Conservation (phyloP, 2,113 vertebrate species). For the Heterocephalus glaber region DNA sequence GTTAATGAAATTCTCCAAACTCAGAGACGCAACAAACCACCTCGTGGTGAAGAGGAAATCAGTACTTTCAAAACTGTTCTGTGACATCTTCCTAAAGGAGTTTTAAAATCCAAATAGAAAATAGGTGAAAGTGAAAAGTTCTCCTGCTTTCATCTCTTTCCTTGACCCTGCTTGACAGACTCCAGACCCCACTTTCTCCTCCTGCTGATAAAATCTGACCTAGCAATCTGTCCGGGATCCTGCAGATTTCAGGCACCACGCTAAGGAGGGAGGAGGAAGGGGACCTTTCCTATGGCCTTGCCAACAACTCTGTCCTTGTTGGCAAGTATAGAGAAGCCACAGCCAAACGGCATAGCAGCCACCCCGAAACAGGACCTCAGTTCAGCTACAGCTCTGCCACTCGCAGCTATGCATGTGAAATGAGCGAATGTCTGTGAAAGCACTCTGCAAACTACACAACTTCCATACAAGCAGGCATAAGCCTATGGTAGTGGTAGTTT, state of each 20-base stretch:
- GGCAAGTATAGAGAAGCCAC: neutral
- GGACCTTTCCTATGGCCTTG: neutral
- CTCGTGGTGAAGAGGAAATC: neutral
- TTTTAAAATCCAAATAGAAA: neutral
- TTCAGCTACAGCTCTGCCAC: neutral
- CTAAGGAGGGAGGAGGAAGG: neutral
- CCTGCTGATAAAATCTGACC: neutral
- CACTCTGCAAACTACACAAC: conserved; percentile 20
- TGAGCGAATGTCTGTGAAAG: neutral
- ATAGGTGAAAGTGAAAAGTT: neutral
- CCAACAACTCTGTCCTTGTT: neutral
- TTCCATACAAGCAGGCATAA: neutral
- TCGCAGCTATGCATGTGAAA: neutral
- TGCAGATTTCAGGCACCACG: neutral
- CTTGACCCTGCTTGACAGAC: neutral
- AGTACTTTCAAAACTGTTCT: neutral
- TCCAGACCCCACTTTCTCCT: neutral
- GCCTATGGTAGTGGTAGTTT: neutral
- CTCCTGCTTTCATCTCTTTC: neutral
- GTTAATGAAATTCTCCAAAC: neutral
- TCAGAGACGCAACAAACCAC: neutral
- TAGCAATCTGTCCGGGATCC: neutral
- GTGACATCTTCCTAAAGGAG: neutral
- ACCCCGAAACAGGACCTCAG: neutral
- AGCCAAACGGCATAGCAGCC: neutral